Conservation (phyloP, 2,888 invertebrate species). For the Amblyjoppa fuscipennis region DNA sequence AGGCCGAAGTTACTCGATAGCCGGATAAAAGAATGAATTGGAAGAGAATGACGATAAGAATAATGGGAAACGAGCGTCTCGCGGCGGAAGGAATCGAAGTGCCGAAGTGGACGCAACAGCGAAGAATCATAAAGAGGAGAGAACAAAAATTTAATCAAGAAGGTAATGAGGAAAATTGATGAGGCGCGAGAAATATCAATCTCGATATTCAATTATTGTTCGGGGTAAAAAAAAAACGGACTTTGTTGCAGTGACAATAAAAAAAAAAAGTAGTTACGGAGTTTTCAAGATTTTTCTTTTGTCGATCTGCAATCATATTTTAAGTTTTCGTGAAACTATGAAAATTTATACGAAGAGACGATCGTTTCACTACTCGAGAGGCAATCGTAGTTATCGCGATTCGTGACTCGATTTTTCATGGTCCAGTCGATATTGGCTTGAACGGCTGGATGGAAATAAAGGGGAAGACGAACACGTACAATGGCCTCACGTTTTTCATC, state of each 20-base stretch:
- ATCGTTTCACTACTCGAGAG: neutral
- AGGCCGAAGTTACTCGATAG: conserved; percentile 41
- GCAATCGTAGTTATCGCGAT: conserved; percentile 8
- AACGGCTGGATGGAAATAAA: neutral
- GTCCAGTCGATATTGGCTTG: neutral
- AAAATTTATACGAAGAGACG: neutral
- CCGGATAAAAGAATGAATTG: conserved; percentile 65
- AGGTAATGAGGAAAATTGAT: neutral
- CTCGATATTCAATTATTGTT: neutral
- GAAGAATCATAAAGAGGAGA: conserved; percentile 36
- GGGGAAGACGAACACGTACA: neutral
- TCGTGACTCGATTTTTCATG: conserved; percentile 17
- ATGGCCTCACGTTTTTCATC: conserved; percentile 41
- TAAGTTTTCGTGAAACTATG: neutral
- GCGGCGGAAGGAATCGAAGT: conserved; percentile 35
- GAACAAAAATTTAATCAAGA: neutral
- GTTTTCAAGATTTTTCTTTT: too few relatives aligned
- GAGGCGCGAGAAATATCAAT: neutral
- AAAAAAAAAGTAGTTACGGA: neutral
- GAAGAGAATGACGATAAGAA: conserved; percentile 66
- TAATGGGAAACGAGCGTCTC: conserved; percentile 58
- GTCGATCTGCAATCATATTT: neutral
- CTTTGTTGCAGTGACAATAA: neutral
- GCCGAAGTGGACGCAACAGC: neutral
- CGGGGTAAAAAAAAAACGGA: too few relatives aligned